Conservation (phyloP, 1,140 invertebrate genomes). For the Platorchestia sp. region DNA sequence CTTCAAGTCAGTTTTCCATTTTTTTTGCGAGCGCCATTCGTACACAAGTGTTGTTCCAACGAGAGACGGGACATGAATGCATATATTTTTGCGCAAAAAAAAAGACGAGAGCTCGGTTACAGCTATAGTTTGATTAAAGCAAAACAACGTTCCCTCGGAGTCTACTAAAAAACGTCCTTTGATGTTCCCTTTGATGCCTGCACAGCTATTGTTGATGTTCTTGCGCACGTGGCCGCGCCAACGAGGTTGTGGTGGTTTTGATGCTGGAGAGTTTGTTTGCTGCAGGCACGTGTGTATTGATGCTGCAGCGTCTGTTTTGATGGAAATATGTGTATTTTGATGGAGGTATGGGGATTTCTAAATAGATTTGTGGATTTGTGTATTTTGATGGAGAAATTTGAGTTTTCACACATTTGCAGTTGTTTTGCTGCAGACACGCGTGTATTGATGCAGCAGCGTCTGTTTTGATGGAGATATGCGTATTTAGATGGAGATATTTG, state of each 20-base stretch:
- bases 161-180: constrained; percentile 1
- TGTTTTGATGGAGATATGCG: background rate
- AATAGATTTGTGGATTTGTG: no score
- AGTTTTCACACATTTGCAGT: no score
- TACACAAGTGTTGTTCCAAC: background rate
- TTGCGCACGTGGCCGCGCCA: background rate
- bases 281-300: background rate
- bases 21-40: background rate
- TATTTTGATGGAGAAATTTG: no score
- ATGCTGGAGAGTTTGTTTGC: background rate
- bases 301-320: background rate
- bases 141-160: constrained; percentile 14
- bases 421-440: background rate
- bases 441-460: background rate
- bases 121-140: constrained; percentile 38
- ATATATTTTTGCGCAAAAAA: background rate
- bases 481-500: no score
- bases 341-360: no score
- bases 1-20: background rate
- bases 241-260: background rate
- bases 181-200: constrained; percentile 14
- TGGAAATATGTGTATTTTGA: background rate
- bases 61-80: background rate
- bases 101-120: background rate
- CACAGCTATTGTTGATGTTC: background rate